These are phyloP conservation scores for Caenorhabditis sulstoni DNA, from an alignment of 2,888 invertebrate genomes.

Conservation along the genomic window DNA sequence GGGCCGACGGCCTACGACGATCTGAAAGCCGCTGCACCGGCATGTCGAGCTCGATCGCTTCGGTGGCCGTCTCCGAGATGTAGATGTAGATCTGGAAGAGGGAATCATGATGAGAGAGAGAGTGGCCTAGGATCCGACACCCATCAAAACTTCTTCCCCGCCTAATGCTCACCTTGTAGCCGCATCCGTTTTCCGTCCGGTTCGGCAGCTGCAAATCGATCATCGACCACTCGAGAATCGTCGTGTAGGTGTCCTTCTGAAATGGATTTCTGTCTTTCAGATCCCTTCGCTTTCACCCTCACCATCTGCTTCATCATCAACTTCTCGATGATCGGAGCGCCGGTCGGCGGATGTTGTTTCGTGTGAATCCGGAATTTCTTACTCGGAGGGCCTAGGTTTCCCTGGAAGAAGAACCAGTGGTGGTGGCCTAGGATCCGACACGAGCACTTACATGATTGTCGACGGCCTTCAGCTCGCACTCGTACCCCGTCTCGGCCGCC, in stretches of 20 bases:
- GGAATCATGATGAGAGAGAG: not conserved
- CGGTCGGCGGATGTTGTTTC: constrained; percentile 68
- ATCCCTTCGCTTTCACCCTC: not conserved
- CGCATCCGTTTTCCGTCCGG: constrained; percentile 56
- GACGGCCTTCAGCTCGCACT: constrained; percentile 69
- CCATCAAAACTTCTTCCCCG: too few relatives aligned
- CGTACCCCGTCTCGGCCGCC: constrained; percentile 67
- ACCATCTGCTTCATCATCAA: constrained; percentile 68
- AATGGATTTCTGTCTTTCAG: constrained; percentile 10
- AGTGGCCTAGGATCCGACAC: not conserved
- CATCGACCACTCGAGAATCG: constrained; percentile 73
- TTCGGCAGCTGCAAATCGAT: constrained; percentile 61
- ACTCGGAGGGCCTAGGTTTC: constrained; percentile 50
- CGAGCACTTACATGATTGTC: constrained; percentile 69
- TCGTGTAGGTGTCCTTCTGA: constrained; percentile 66
- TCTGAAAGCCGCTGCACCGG: constrained; percentile 70
- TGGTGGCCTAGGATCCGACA: not conserved
- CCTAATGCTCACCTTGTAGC: constrained; percentile 59
- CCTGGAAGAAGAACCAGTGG: constrained; percentile 19
- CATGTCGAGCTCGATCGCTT: constrained; percentile 70
- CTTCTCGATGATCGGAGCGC: constrained; percentile 64
- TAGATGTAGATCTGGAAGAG: constrained; percentile 63
- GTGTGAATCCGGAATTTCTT: constrained; percentile 63
- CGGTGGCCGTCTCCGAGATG: constrained; percentile 66
- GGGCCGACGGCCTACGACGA: constrained; percentile 71